Base-by-base conservation (phyloP, 2,797 vertebrate species). In the Petrocephalus schoutedeni region DNA sequence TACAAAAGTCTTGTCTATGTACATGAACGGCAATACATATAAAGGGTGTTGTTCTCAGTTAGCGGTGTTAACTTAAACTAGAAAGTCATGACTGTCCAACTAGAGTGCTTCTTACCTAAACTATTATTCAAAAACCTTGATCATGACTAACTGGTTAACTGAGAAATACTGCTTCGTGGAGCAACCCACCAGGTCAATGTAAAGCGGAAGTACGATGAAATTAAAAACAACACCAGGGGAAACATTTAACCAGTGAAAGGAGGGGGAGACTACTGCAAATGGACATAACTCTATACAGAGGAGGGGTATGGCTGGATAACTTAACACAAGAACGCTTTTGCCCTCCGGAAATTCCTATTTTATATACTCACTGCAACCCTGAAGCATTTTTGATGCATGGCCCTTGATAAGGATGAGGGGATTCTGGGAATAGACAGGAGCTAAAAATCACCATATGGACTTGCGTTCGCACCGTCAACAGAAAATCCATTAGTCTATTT, bases 331-430 rank as follows among this genome's bases (percentile, higher is more conserved):
- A 71, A 88, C 88, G 90, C 89, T 91, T 90, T 90, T 91, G 91
- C 92, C 89, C 90, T 89, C 90, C 87, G 90, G 90, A 93, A 94
- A 92, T 91, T 91, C 89, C 91, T 91, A 93, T 88, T 90, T 89
- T 49, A 89, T 90, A 90, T 92, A 89, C 92, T 89, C 91, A 92
- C 91, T 89, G 49, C 92, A 91, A 90, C 91, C 91, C 91, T 59
- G 7, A n/a, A 87, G 41, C 91, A 91, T 92, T 92, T 93, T 92
- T 90, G 91, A 90, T 89, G 88, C 90, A 21, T 86, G 90, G 89
- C 91, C 89, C 89, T 92, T 92, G 90, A 89, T 14, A 89, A 90
- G 53, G 93, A 89, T 90, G 88, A 93, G 89, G 90, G 92, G 88
- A 90, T 89, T n/a, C 14, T 49, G 16, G 84, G 92, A 92, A 92